Percentiles rank a stretch among this genome's conserved stretches.
Evolutionary conservation across 2,888 invertebrate species (phyloP).

Genomic region (Macrosoma leucophasiata): DNA sequence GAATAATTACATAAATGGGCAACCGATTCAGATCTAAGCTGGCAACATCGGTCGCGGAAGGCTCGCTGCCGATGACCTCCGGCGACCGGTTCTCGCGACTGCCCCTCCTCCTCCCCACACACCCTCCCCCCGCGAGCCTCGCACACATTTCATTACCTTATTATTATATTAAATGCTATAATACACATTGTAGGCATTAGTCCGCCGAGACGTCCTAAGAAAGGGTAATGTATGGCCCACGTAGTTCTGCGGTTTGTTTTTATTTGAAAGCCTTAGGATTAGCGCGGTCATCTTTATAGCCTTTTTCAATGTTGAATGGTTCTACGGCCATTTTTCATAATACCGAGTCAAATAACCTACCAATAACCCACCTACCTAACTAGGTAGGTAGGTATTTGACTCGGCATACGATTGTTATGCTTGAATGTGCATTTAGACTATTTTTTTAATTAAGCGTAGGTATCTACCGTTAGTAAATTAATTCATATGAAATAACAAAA

Average conservation of each 20-base stretch:
- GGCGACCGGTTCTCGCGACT: conserved; percentile 63
- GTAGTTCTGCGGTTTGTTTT: conserved; percentile 40
- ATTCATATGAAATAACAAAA: no score
- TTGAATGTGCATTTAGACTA: no score
- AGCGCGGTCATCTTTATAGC: conserved; percentile 52
- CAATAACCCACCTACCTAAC: no score
- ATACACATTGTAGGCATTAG: conserved; percentile 74
- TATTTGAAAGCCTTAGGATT: conserved; percentile 47
- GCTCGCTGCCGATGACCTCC: conserved; percentile 73
- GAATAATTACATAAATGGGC: conserved; percentile 53
- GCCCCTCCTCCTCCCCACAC: conserved; percentile 34
- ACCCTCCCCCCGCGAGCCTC: conserved; percentile 37
- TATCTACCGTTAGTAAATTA: no score
- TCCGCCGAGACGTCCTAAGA: conserved; percentile 54
- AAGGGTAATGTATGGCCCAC: conserved; percentile 54
- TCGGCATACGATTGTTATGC: no score
- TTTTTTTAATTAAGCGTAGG: no score
- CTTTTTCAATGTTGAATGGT: conserved; percentile 53
- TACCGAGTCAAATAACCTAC: no score
- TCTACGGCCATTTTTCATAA: conserved; percentile 30
- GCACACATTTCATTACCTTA: conserved; percentile 74
- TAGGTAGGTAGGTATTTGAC: no score
- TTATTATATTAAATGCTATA: conserved; percentile 76
- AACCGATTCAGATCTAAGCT: conserved; percentile 40
- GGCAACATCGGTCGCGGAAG: conserved; percentile 70